Percentiles rank a stretch among this genome's conserved stretches.
Evolutionary conservation across 2,888 invertebrate species (phyloP).

Genomic region (Dione vanillae): DNA sequence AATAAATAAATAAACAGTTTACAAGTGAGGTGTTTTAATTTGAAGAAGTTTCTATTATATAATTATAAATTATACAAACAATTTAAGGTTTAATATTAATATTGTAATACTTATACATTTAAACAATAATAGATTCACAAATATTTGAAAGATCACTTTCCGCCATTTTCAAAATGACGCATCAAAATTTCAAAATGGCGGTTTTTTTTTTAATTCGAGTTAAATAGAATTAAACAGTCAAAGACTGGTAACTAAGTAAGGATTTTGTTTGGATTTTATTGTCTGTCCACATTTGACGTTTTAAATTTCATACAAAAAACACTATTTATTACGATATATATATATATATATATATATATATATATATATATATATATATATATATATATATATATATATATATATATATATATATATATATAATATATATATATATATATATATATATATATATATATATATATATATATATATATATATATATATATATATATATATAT

Average conservation of each 20-base stretch:
- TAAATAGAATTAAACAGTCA: conserved; percentile 26
- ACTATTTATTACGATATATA: too few species aligned
- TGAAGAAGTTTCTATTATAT: neutral
- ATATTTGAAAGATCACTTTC: conserved; percentile 13
- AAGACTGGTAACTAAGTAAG: conserved; percentile 24
- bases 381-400: too few species aligned
- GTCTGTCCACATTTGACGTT: conserved; percentile 40
- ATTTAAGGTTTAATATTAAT: neutral
- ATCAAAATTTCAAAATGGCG: conserved; percentile 6
- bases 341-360: too few species aligned
- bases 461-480: too few species aligned
- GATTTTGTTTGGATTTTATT: conserved; percentile 38
- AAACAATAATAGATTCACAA: conserved; percentile 24
- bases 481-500: too few species aligned
- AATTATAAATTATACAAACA: neutral
- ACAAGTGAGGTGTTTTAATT: neutral
- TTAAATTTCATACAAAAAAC: neutral
- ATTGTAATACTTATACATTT: conserved; percentile 8
- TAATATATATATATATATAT: too few species aligned
- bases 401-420: too few species aligned
- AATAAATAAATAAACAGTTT: neutral
- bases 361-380: too few species aligned
- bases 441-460: too few species aligned
- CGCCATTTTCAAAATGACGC: conserved; percentile 16
- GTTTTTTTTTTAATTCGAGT: neutral